Conservation (phyloP, 2,113 vertebrate species). For the Phaetusa simplex region DNA sequence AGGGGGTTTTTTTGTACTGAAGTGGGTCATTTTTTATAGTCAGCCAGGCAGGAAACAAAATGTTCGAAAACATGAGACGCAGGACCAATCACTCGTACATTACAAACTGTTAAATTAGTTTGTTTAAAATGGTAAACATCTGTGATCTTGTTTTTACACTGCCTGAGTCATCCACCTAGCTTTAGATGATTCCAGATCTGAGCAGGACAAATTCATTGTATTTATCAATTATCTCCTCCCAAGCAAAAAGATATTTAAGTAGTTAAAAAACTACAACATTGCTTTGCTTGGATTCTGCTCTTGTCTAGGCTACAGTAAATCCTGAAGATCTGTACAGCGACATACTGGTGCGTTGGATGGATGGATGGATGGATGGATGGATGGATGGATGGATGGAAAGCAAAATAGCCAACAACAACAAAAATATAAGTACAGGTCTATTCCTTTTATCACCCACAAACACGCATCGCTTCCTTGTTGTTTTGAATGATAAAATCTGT, state of each 20-base stretch:
- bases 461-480: not conserved
- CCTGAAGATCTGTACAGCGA: not conserved
- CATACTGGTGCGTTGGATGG: too few species aligned
- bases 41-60: not conserved
- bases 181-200: not conserved
- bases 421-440: not conserved
- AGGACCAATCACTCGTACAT: not conserved
- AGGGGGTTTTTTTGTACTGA: not conserved
- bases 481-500: conserved; percentile 6
- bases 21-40: not conserved
- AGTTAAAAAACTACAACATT: not conserved
- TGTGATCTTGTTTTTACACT: not conserved
- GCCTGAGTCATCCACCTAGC: not conserved
- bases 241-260: not conserved
- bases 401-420: not conserved
- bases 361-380: not conserved
- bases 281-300: not conserved
- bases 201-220: not conserved
- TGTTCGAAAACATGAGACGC: not conserved
- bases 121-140: not conserved
- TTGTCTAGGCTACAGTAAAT: not conserved
- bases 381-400: not conserved
- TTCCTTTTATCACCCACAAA: not conserved
- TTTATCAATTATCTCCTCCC: not conserved
- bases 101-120: not conserved